These are phyloP conservation scores for Junonia oenone DNA, from an alignment of 2,888 invertebrate species.

Conservation along the genomic window DNA sequence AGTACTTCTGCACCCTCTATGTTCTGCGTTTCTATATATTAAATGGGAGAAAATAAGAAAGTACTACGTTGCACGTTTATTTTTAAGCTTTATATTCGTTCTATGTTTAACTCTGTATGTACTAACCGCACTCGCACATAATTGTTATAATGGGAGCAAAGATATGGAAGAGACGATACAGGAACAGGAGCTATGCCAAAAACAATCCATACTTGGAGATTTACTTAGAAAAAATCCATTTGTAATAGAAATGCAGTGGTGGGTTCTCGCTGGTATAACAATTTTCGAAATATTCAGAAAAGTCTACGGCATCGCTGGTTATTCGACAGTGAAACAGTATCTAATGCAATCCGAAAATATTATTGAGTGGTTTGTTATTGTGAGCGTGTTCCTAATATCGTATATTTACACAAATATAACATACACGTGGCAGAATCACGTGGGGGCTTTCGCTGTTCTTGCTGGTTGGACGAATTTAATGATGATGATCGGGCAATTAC, in stretches of 20 bases:
- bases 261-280: slow-evolving; percentile 87
- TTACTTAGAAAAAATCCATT: slow-evolving; percentile 86
- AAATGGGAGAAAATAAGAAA: slow-evolving; percentile 95
- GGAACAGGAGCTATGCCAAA: slow-evolving; percentile 87
- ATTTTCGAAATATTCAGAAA: slow-evolving; percentile 89
- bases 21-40: slow-evolving; percentile 91
- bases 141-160: slow-evolving; percentile 90
- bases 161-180: slow-evolving; percentile 86
- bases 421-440: slow-evolving; percentile 92
- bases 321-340: slow-evolving; percentile 89
- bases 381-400: slow-evolving; percentile 90
- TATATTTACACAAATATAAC: slow-evolving; percentile 87
- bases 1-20: slow-evolving; percentile 90
- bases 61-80: slow-evolving; percentile 89
- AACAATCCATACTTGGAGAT: slow-evolving; percentile 87
- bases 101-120: slow-evolving; percentile 90
- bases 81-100: slow-evolving; percentile 89
- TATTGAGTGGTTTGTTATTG: slow-evolving; percentile 92
- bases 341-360: slow-evolving; percentile 91
- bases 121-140: slow-evolving; percentile 89
- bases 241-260: slow-evolving; percentile 91
- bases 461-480: slow-evolving; percentile 94
- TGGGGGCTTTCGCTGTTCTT: slow-evolving; percentile 91
- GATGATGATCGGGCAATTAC: slow-evolving; percentile 93
- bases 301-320: slow-evolving; percentile 89